Evolutionary conservation across 2,888 invertebrate species (phyloP).

Genomic region (Torymus auratus): DNA sequence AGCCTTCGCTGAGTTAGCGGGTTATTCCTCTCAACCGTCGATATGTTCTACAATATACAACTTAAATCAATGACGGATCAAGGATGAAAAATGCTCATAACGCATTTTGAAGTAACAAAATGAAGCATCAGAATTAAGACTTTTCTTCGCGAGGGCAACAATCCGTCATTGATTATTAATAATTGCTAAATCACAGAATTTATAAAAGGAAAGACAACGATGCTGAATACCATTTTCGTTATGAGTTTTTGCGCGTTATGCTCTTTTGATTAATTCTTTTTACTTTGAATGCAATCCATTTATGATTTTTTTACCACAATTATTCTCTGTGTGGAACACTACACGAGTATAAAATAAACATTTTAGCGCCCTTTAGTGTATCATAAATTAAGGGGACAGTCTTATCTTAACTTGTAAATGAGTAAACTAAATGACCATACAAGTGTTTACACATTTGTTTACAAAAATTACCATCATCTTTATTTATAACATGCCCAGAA

Average conservation of each 20-base stretch:
- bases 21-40: too few relatives aligned
- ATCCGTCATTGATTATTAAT: conserved; percentile 45
- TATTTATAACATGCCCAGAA: conserved; percentile 27
- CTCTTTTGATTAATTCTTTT: conserved; percentile 24
- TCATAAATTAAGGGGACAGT: conserved; percentile 54
- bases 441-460: conserved; percentile 25
- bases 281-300: background rate
- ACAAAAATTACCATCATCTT: conserved; percentile 42
- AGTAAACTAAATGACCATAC: conserved; percentile 30
- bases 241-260: conserved; percentile 10
- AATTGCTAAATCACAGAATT: conserved; percentile 55
- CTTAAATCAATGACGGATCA: conserved; percentile 42
- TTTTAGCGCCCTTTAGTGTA: conserved; percentile 19
- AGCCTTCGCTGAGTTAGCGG: too few relatives aligned
- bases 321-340: background rate
- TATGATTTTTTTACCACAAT: too few relatives aligned
- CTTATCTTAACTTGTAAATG: conserved; percentile 6
- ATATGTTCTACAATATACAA: conserved; percentile 52
- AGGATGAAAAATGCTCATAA: conserved; percentile 17
- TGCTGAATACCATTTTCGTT: conserved; percentile 24
- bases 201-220: conserved; percentile 49
- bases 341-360: conserved; percentile 24
- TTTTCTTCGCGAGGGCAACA: conserved; percentile 4
- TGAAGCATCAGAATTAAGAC: background rate
- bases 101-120: too few relatives aligned